A percentile compares a stretch with the other conserved stretches of the same genome.
phyloP scores from a whole-genome alignment of 2,797 vertebrate genomes.

The Balearica regulorum region DNA sequence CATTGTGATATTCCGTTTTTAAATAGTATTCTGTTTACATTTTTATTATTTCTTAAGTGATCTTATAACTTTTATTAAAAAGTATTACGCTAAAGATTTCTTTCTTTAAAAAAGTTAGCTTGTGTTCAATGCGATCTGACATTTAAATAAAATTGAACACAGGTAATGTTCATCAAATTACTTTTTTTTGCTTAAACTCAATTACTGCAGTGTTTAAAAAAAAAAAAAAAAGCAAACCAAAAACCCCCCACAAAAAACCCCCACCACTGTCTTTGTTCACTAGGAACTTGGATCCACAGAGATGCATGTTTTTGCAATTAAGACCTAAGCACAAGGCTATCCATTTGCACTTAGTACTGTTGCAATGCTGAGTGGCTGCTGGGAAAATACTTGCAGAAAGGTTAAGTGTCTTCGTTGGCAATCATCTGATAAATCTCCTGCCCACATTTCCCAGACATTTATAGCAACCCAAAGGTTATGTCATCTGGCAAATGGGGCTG shows the following conservation, averaged over 20 bases:
- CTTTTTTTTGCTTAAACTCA: neutral
- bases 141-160: neutral
- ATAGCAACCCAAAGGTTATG: neutral
- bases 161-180: neutral
- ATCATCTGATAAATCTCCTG: neutral
- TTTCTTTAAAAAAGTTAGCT: neutral
- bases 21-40: neutral
- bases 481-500: neutral
- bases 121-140: neutral
- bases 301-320: neutral
- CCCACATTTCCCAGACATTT: fast-evolving
- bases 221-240: too few species aligned
- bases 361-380: neutral
- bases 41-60: neutral
- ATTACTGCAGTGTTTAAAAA: neutral
- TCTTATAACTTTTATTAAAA: neutral
- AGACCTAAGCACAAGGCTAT: neutral
- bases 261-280: neutral
- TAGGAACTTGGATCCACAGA: neutral
- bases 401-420: neutral
- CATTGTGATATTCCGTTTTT: neutral
- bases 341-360: neutral
- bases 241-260: too few species aligned
- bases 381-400: neutral
- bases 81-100: neutral